Percentiles rank a stretch among this genome's conserved stretches.
phyloP scores from a whole-genome alignment of 2,888 invertebrate genomes.

The Ornithoptera priamus region DNA sequence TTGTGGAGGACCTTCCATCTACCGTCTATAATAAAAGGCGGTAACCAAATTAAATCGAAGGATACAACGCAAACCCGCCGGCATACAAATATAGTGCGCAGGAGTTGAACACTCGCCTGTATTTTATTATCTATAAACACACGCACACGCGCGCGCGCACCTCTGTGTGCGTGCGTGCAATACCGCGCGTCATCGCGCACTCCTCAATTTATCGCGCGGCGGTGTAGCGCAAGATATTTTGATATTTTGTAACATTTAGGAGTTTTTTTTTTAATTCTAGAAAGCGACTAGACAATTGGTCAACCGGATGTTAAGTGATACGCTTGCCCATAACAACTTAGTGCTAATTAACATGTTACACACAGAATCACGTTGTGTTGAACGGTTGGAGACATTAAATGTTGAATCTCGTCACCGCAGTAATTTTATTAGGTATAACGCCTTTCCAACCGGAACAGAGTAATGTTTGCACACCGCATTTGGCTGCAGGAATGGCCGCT shows the following conservation, averaged over 20 bases:
- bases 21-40: conserved; percentile 18
- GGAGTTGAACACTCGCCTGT: conserved; percentile 72
- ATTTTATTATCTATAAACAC: conserved; percentile 72
- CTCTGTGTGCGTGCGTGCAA: conserved; percentile 42
- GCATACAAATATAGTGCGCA: conserved; percentile 66
- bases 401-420: no score
- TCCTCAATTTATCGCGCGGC: conserved; percentile 38
- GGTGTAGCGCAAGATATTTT: conserved; percentile 26
- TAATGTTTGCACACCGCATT: no score
- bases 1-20: no score
- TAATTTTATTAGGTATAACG: no score
- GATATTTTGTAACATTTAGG: conserved; percentile 16
- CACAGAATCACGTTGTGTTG: no score
- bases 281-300: no score
- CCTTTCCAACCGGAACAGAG: no score
- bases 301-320: no score
- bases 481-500: no score
- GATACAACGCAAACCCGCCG: conserved; percentile 48
- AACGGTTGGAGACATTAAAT: no score
- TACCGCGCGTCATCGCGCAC: conserved; percentile 35
- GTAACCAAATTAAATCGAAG: conserved; percentile 32
- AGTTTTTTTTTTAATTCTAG: neutral
- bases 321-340: no score
- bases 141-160: conserved; percentile 43
- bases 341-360: no score